Evolutionary conservation across 2,888 invertebrate species (phyloP).

Genomic region (Platerodrilus igneus): DNA sequence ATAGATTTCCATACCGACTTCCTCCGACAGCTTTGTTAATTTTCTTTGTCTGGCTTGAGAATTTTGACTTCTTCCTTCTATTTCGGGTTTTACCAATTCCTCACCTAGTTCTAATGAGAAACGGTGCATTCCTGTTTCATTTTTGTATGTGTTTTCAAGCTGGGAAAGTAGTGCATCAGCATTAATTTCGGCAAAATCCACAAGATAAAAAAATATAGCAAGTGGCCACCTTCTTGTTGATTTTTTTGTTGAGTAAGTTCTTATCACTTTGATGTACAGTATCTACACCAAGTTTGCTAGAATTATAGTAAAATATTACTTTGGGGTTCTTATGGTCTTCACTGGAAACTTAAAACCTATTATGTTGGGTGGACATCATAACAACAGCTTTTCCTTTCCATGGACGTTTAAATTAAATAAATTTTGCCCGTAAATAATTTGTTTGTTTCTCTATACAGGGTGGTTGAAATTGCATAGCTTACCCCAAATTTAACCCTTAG

Average conservation of each 20-base stretch:
- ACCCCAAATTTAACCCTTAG: no score
- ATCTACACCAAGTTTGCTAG: neutral
- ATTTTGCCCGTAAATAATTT: no score
- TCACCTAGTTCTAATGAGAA: conserved; percentile 3
- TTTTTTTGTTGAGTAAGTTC: neutral
- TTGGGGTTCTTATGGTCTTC: conserved; percentile 3
- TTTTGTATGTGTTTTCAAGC: conserved; percentile 4
- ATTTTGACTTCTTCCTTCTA: conserved; percentile 3
- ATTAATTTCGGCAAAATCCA: conserved; percentile 1
- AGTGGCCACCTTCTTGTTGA: neutral
- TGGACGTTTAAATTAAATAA: no score
- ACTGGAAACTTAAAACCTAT: neutral
- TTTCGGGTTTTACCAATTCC: conserved; percentile 1
- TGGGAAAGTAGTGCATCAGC: neutral
- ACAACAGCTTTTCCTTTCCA: conserved; percentile 11
- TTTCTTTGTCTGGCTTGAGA: conserved; percentile 1
- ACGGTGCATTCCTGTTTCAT: neutral
- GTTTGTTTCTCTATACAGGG: no score
- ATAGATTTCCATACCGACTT: no score
- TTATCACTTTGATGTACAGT: neutral
- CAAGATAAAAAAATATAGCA: neutral
- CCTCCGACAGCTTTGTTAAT: conserved; percentile 2
- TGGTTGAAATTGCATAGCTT: no score
- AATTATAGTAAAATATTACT: conserved; percentile 4
- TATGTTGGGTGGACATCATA: conserved; percentile 4